phyloP scores from a whole-genome alignment of 2,888 invertebrate genomes.

The Xanthorhoe designata region DNA sequence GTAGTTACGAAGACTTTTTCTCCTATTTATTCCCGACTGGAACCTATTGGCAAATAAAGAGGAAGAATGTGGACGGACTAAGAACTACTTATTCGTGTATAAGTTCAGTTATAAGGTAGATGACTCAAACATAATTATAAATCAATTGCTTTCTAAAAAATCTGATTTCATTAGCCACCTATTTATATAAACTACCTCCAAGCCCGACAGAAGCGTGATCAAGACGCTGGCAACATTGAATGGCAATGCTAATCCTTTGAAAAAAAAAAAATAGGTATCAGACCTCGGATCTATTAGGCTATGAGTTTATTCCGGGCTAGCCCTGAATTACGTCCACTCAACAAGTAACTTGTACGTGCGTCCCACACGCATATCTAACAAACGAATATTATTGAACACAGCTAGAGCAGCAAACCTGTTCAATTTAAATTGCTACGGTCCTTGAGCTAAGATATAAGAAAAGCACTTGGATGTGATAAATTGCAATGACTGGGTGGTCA shows the following conservation, averaged over 20 bases:
- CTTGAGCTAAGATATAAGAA: constrained; percentile 33
- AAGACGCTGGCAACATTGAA: no score
- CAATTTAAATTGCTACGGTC: constrained; percentile 51
- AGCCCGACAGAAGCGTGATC: no score
- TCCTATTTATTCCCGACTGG: constrained; percentile 33
- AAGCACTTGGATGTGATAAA: constrained; percentile 21
- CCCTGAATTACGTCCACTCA: constrained; percentile 18
- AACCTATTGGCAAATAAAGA: constrained; percentile 34
- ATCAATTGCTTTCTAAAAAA: no score
- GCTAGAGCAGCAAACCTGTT: constrained; percentile 54
- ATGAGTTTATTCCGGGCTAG: neutral
- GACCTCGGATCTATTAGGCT: no score
- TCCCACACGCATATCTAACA: constrained; percentile 25
- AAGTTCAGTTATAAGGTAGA: neutral
- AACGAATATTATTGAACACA: constrained; percentile 34
- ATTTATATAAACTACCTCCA: no score
- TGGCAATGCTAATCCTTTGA: no score
- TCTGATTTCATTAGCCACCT: no score
- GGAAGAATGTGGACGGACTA: constrained; percentile 20
- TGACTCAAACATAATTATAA: no score
- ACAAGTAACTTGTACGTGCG: constrained; percentile 10
- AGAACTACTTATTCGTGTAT: neutral
- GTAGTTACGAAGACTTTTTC: constrained; percentile 30
- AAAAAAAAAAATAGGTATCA: no score
- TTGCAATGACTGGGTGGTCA: constrained; percentile 26